phyloP scores from a whole-genome alignment of 1,140 invertebrate genomes.

The Pseudomyrmex sp. region DNA sequence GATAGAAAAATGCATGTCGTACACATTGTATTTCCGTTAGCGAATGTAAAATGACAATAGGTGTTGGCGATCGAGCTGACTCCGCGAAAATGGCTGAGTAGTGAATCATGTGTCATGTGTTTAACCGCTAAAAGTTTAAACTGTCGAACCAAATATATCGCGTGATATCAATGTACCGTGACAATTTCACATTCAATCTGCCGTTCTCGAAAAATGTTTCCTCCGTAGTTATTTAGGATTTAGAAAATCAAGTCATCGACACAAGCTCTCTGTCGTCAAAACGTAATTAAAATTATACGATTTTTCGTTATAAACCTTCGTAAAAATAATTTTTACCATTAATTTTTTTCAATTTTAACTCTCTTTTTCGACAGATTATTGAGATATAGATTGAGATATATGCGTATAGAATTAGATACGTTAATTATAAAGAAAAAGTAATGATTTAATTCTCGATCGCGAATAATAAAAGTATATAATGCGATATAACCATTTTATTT shows the following conservation, averaged over 20 bases:
- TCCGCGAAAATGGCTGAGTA: slow-evolving; percentile 38
- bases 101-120: slow-evolving; percentile 41
- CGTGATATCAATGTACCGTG: slow-evolving; percentile 36
- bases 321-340: too few relatives aligned
- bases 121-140: slow-evolving; percentile 35
- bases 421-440: neutral
- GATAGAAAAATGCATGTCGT: slow-evolving; percentile 66
- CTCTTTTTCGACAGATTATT: too few relatives aligned
- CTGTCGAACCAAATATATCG: slow-evolving; percentile 43
- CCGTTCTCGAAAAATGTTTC: slow-evolving; percentile 29
- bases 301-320: neutral
- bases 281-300: neutral
- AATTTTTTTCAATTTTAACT: neutral
- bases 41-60: slow-evolving; percentile 69
- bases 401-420: slow-evolving; percentile 16
- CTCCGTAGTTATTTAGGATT: slow-evolving; percentile 48
- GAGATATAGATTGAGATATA: neutral
- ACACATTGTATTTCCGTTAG: slow-evolving; percentile 54
- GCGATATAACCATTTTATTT: slow-evolving; percentile 16
- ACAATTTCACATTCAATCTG: slow-evolving; percentile 45
- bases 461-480: slow-evolving; percentile 1
- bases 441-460: neutral
- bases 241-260: slow-evolving; percentile 36
- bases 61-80: slow-evolving; percentile 40
- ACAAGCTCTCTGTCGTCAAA: slow-evolving; percentile 8